Evolutionary conservation across 2,797 vertebrate genomes (phyloP), one percentile per base, ranked within the genome.

Genomic region (Orientallactaga sibirica): DNA sequence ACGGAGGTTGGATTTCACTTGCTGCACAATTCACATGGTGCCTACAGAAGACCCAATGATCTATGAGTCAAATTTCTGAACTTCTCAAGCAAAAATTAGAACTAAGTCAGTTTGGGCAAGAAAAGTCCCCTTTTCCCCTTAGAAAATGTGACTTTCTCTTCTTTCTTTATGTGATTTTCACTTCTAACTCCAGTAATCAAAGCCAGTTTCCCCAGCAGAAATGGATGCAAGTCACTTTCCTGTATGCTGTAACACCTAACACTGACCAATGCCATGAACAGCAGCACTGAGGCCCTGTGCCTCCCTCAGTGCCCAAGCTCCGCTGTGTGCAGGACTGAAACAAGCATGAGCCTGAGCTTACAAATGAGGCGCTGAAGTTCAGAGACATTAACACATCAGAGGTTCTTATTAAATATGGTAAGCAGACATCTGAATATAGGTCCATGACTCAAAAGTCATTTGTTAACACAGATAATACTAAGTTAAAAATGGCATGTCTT

Each of bases 1-100:
- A 90, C 25, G 8, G 71, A 71, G 75, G 52, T 0, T 84, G 55
- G 81, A 68, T 58, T 92, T 48, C 7, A 81, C 61, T 29, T n/a
- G 67, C 25, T 19, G 22, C 86, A 18, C 2, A 58, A 55, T 37
- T 73, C 71, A 75, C 52, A 55, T 37, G 27, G 82, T 64, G 14
- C 33, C 41, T 71, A 8, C 1, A 86, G 12, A 84, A 77, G 48
- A 33, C 73, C 73, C 77, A 41, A 62, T 68, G 27, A 64, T 58
- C 37, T n/a, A n/a, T 67, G 55, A 25, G 18, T 79, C 77, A 86
- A 66, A 19, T 84, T 70, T 33, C 29, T 8, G 55, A 25, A 71
- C 25, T 82, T 88, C 82, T 90, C 82, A 86, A 85, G 19, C 24
- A 94, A 75, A 37, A 25, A 84, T 68, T 66, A 33, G 66, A 83